Base-by-base conservation (phyloP, 2,797 vertebrate genomes). In the Spea hammondii region DNA sequence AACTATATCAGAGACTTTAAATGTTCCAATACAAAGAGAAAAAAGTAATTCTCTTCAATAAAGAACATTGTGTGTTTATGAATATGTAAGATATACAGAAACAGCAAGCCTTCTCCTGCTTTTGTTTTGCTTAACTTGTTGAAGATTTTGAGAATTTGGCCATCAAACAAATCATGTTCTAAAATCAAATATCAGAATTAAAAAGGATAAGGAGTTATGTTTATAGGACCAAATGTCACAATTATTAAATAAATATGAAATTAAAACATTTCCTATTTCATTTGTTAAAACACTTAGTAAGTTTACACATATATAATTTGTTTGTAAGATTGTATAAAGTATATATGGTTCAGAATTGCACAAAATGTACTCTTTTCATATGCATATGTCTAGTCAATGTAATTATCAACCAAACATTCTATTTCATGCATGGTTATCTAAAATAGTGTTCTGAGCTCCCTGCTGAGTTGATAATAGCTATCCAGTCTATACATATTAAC, bases 391-490 rank as follows among this genome's bases (percentile, higher is more conserved):
- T 9, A 48, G 70, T 72, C 55, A 59, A 67, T 67, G 65, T 54
- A 44, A 65, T 57, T 73, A 50, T 47, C 46, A 68, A 73, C 64
- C 48, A 68, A 79, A 57, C 44, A 66, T 66, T 13, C 47, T 78
- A 57, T 78, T 78, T 78, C 77, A 78, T 65, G 51, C 69, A 59
- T 67, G 53, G 72, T 72, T 79, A 67, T 60, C 45, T 54, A 5
- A 53, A 48, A 68, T 68, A 44, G 62, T 59, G 32, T 7, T 57
- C 45, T 73, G 45, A 59, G 65, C 70, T 72, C 53, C 70, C 70
- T 59, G 50, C 12, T 73, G 77, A 73, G 62, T 62, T 68, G 59
- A 66, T 74, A 79, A 59, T 17, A 47, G 65, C 60, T 78, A 73
- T 64, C 17, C 8, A 45, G 46, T 73, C 68, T 68, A 45, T 32